Conservation (phyloP, 2,888 invertebrate species). For the Pardosa pseudoannulata region DNA sequence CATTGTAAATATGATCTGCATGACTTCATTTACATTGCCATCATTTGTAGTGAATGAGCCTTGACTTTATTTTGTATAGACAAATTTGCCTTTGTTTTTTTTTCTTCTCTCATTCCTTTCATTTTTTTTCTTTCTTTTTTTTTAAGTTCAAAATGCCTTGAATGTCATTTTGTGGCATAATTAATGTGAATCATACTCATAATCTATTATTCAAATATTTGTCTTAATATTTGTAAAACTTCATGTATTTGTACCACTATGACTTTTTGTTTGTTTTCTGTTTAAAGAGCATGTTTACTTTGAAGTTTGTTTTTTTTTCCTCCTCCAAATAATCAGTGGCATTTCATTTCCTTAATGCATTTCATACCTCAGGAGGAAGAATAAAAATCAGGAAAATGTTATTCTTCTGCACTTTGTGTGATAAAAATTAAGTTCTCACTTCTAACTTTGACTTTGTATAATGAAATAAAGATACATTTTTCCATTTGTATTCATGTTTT, state of each 20-base stretch:
- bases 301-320: neutral
- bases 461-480: conserved; percentile 24
- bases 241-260: neutral
- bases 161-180: neutral
- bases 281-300: conserved; percentile 13
- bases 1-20: conserved; percentile 9
- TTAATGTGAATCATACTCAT: neutral
- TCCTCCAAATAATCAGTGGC: neutral
- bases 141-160: neutral
- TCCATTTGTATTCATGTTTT: conserved; percentile 17
- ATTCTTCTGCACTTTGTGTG: conserved; percentile 10
- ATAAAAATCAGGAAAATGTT: conserved; percentile 5
- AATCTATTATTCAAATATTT: neutral
- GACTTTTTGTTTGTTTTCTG: neutral
- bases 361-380: neutral
- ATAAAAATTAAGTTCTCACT: neutral
- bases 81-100: neutral
- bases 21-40: neutral
- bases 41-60: conserved; percentile 9
- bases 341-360: neutral
- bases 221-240: neutral
- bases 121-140: neutral
- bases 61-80: neutral
- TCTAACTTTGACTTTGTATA: neutral
- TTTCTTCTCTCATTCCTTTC: neutral